These are phyloP conservation scores for Eupithecia subfuscata DNA, from an alignment of 2,888 invertebrate genomes.

Conservation along the genomic window DNA sequence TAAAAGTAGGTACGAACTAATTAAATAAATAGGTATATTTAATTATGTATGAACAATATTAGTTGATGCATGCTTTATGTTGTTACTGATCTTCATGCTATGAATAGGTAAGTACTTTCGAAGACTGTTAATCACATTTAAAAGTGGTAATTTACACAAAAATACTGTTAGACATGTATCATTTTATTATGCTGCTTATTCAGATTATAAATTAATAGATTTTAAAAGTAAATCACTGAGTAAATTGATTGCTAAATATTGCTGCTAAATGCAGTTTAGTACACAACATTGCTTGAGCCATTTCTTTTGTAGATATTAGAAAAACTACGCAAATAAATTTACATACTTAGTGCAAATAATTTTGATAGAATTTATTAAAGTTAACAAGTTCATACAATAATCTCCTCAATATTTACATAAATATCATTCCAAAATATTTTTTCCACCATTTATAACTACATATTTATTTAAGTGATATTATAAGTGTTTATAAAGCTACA, in stretches of 20 bases:
- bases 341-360: constrained; percentile 51
- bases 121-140: constrained; percentile 32
- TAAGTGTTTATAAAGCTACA: constrained; percentile 42
- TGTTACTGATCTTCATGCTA: constrained; percentile 32
- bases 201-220: not conserved
- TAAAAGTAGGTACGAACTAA: constrained; percentile 15
- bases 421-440: constrained; percentile 72
- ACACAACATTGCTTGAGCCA: constrained; percentile 32
- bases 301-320: constrained; percentile 13
- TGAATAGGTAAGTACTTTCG: constrained; percentile 12
- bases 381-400: constrained; percentile 74
- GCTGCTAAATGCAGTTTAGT: constrained; percentile 7
- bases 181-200: constrained; percentile 1
- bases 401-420: constrained; percentile 72
- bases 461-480: constrained; percentile 40
- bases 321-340: constrained; percentile 36
- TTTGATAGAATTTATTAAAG: constrained; percentile 68
- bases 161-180: constrained; percentile 19
- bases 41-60: constrained; percentile 16
- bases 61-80: constrained; percentile 34
- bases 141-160: constrained; percentile 11
- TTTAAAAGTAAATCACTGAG: not conserved
- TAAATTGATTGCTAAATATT: constrained; percentile 4
- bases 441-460: constrained; percentile 58
- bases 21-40: constrained; percentile 16